phyloP scores from a whole-genome alignment of 1,140 invertebrate genomes.

The Hydropsyche tenuis region DNA sequence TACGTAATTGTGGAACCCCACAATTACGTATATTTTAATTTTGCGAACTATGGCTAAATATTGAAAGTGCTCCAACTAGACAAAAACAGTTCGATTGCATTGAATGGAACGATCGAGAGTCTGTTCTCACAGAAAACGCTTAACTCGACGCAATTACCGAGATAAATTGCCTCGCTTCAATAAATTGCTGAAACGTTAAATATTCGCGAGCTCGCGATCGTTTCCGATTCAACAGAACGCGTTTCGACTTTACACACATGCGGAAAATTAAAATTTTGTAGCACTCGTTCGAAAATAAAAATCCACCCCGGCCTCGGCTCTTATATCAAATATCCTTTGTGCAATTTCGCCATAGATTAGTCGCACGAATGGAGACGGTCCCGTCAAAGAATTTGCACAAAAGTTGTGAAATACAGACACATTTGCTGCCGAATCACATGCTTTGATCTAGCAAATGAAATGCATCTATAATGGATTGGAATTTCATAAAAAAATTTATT shows the following conservation, averaged over 20 bases:
- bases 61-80: too few relatives aligned
- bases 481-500: too few relatives aligned
- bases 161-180: constrained; percentile 22
- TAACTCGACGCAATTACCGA: constrained; percentile 12
- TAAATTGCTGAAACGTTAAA: constrained; percentile 11
- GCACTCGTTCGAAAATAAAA: not conserved
- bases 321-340: not conserved
- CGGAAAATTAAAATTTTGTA: too few relatives aligned
- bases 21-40: too few relatives aligned
- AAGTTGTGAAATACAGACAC: not conserved
- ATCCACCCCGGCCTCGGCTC: not conserved
- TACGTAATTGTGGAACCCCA: too few relatives aligned
- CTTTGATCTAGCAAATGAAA: too few relatives aligned
- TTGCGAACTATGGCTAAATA: too few relatives aligned
- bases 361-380: not conserved
- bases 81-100: not conserved
- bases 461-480: too few relatives aligned
- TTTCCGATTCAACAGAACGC: not conserved
- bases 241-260: too few relatives aligned
- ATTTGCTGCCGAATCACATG: too few relatives aligned
- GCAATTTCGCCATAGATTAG: not conserved
- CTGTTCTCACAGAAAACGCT: not conserved
- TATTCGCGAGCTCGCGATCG: constrained; percentile 3
- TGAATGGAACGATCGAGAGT: not conserved
- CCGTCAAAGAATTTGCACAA: not conserved